Conservation (phyloP, 92 coral and sea anemone genomes). For the Porites evermanni region DNA sequence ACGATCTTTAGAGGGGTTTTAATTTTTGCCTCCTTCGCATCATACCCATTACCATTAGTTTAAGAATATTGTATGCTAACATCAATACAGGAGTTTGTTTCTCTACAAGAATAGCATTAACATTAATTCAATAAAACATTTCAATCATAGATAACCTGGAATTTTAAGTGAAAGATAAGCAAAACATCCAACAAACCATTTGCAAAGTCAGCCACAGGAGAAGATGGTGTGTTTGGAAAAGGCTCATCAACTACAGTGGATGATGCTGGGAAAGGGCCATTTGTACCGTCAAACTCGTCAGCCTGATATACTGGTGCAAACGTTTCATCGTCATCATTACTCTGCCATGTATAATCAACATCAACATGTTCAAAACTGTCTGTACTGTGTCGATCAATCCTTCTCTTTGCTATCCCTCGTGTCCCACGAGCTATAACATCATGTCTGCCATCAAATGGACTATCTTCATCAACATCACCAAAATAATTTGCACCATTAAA, state of each 20-base stretch:
- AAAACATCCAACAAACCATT: too few species aligned
- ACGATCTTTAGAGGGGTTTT: too few species aligned
- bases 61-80: too few species aligned
- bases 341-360: constrained; percentile 1
- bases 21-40: too few species aligned
- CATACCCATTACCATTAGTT: too few species aligned
- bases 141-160: too few species aligned
- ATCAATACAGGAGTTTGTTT: too few species aligned
- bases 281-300: constrained; percentile 6
- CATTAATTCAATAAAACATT: too few species aligned
- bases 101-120: too few species aligned
- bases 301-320: constrained; percentile 36
- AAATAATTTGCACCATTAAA: constrained; percentile 18
- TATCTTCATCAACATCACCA: constrained; percentile 1
- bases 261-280: neutral
- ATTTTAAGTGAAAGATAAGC: too few species aligned
- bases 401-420: neutral
- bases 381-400: neutral
- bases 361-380: constrained; percentile 13
- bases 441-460: neutral
- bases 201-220: too few species aligned
- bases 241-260: neutral
- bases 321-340: constrained; percentile 31
- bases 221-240: too few species aligned
- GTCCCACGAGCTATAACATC: constrained; percentile 31